These are phyloP conservation scores for Verasper variegatus DNA, from an alignment of 2,113 vertebrate species.

Conservation along the genomic window DNA sequence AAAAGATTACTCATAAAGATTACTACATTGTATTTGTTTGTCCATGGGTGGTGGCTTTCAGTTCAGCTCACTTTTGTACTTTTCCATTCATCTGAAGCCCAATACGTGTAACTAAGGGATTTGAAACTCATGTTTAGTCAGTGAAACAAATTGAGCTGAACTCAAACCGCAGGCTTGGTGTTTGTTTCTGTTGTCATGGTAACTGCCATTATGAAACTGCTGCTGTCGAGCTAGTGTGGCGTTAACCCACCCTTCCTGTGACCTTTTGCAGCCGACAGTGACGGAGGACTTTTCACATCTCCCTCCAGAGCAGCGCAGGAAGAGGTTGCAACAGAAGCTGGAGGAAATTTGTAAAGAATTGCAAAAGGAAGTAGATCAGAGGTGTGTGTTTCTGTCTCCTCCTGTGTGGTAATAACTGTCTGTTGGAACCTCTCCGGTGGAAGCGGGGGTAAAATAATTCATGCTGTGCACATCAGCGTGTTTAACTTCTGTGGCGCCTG, in stretches of 20 bases:
- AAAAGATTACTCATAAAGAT: neutral
- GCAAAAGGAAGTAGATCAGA: slow-evolving; percentile 98
- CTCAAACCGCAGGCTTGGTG: slow-evolving; percentile 36
- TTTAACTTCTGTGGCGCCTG: slow-evolving; percentile 23
- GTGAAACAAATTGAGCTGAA: slow-evolving; percentile 35
- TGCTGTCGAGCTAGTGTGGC: neutral
- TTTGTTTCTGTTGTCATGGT: slow-evolving; percentile 27
- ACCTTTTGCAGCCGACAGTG: slow-evolving; percentile 74
- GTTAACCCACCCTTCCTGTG: slow-evolving; percentile 40
- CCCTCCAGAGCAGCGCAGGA: slow-evolving; percentile 96
- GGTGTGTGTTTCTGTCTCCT: slow-evolving; percentile 79
- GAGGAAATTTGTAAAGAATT: slow-evolving; percentile 95
- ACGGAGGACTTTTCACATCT: slow-evolving; percentile 95
- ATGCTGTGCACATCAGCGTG: slow-evolving; percentile 67
- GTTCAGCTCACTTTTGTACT: slow-evolving; percentile 49
- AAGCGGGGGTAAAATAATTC: slow-evolving; percentile 46
- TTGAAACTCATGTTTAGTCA: neutral
- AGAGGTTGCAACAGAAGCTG: slow-evolving; percentile 94
- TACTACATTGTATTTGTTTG: neutral
- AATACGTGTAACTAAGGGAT: neutral
- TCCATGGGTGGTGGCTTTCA: slow-evolving; percentile 45
- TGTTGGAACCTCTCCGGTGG: slow-evolving; percentile 35
- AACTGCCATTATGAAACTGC: slow-evolving; percentile 16
- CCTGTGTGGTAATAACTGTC: slow-evolving; percentile 49
- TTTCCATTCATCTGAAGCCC: neutral